A percentile compares a stretch with the other conserved stretches of the same genome.
Evolutionary conservation across 2,797 vertebrate species (phyloP).

Genomic region (Lacerta viridis): DNA sequence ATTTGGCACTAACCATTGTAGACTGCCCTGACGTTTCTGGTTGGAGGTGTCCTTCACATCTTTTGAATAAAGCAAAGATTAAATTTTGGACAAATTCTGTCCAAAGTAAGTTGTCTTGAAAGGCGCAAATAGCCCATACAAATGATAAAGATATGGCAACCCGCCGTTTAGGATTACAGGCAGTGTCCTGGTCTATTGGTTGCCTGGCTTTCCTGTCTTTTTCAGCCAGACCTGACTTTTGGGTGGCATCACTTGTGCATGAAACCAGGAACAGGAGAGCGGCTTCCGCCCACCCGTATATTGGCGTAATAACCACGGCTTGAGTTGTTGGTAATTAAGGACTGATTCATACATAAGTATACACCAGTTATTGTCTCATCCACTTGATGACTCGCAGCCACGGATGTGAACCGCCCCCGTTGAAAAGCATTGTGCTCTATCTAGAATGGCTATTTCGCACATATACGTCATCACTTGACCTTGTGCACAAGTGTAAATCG

Average conservation of each 20-base stretch:
- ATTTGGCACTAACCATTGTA: background rate
- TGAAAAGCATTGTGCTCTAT: background rate
- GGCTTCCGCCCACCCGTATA: background rate
- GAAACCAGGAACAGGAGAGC: constrained; percentile 1
- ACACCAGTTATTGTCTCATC: constrained; percentile 1
- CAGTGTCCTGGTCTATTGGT: background rate
- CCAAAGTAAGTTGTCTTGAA: background rate
- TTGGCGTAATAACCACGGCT: background rate
- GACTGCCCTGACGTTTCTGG: background rate
- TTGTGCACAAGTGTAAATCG: background rate
- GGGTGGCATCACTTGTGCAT: background rate
- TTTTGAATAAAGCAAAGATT: background rate
- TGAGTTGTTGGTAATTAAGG: constrained; percentile 11
- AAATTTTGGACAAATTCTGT: background rate
- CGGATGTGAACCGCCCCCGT: background rate
- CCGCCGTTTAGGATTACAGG: background rate
- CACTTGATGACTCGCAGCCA: background rate
- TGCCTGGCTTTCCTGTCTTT: background rate
- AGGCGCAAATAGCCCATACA: background rate
- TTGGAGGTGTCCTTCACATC: background rate
- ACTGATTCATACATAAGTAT: constrained; percentile 17
- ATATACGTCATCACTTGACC: background rate
- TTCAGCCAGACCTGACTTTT: background rate
- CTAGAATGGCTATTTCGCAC: background rate
- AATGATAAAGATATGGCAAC: background rate